Conservation (phyloP, 2,797 vertebrate species). For the Halcyon leucocephala region DNA sequence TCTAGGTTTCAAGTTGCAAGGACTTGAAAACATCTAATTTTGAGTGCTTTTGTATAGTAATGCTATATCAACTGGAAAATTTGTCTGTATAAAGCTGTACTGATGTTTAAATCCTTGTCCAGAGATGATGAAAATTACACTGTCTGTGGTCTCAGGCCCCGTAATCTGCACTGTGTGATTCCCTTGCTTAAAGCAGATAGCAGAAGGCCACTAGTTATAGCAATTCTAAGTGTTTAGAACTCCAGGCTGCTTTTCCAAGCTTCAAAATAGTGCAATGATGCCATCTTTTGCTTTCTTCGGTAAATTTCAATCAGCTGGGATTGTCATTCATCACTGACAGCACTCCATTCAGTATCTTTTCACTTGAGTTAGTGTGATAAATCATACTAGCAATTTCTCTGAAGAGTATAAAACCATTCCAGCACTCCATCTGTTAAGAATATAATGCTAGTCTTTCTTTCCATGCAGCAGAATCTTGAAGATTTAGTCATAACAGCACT, state of each 20-base stretch:
- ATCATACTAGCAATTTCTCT: conserved; percentile 1
- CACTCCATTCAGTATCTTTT: not conserved
- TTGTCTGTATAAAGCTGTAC: not conserved
- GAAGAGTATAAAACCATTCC: not conserved
- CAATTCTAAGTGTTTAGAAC: not conserved
- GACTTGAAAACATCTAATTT: not conserved
- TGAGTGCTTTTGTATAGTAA: not conserved
- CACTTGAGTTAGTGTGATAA: conserved; percentile 7
- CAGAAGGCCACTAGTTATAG: not conserved
- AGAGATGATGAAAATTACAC: not conserved
- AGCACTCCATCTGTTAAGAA: conserved; percentile 34
- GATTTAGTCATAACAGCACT: not conserved
- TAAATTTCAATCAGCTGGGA: not conserved
- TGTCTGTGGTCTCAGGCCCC: not conserved
- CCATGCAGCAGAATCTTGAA: not conserved
- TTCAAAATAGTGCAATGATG: not conserved
- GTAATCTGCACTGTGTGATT: not conserved
- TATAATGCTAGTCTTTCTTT: not conserved
- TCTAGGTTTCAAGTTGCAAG: not conserved
- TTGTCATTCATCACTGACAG: not conserved
- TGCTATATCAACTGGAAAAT: not conserved
- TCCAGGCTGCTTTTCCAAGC: not conserved
- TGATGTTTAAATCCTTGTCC: not conserved
- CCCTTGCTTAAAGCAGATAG: not conserved
- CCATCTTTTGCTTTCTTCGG: not conserved